Evolutionary conservation across 2,797 vertebrate genomes (phyloP).

Genomic region (Amphiprion clarkii): DNA sequence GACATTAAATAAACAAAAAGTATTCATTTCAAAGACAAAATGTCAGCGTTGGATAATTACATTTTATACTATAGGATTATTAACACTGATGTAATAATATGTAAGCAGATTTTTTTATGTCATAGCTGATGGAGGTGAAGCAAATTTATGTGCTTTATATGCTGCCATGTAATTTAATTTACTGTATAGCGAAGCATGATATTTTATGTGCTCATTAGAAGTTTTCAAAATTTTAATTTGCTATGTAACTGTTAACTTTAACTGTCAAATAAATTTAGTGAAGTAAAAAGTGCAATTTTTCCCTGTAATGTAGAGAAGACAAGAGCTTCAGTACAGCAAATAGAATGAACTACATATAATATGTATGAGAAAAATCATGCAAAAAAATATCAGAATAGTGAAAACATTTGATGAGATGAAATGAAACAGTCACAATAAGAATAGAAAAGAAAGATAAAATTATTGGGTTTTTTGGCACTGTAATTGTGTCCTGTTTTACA

Average conservation of each 20-base stretch:
- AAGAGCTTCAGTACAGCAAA: background rate
- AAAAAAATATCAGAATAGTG: background rate
- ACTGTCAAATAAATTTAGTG: slow-evolving; percentile 40
- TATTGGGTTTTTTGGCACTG: background rate
- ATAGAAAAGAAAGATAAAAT: no score
- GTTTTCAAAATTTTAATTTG: slow-evolving; percentile 39
- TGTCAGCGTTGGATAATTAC: background rate
- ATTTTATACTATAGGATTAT: slow-evolving; percentile 39
- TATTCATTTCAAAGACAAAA: background rate
- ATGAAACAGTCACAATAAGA: no score
- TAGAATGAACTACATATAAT: background rate
- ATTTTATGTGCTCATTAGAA: slow-evolving; percentile 47
- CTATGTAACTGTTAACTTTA: slow-evolving; percentile 41
- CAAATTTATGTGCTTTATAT: slow-evolving; percentile 44
- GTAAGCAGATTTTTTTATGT: slow-evolving; percentile 46
- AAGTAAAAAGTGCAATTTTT: slow-evolving; percentile 28
- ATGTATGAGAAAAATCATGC: background rate
- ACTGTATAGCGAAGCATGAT: slow-evolving; percentile 38
- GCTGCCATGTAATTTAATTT: slow-evolving; percentile 46
- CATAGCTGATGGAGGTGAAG: slow-evolving; percentile 28
- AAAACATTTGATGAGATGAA: no score
- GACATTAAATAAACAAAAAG: slow-evolving; percentile 30
- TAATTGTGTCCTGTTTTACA: background rate
- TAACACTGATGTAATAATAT: slow-evolving; percentile 30
- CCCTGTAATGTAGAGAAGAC: background rate